These are phyloP conservation scores for Nemopilema nomurai DNA, from an alignment of 30 jellyfish, hydroid and myxozoan species.

Conservation along the genomic window DNA sequence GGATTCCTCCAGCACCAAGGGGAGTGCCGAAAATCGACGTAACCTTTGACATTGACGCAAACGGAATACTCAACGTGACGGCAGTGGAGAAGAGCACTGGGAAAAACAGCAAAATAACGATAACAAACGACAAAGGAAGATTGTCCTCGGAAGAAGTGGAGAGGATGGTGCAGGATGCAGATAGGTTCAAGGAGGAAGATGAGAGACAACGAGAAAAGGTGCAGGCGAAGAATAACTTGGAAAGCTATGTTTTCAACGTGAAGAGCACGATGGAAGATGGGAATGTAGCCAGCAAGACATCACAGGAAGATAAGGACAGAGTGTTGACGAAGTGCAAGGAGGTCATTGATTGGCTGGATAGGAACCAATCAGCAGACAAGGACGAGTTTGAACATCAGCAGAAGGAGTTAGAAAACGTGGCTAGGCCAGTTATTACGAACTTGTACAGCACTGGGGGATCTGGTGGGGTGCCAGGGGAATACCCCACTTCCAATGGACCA, in stretches of 20 bases:
- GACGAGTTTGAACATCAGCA: slow-evolving; percentile 69
- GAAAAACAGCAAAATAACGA: slow-evolving; percentile 71
- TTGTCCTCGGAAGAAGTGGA: slow-evolving; percentile 85
- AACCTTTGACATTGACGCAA: slow-evolving; percentile 92
- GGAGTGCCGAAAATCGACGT: slow-evolving; percentile 97
- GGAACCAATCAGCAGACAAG: slow-evolving; percentile 70
- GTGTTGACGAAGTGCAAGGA: slow-evolving; percentile 59
- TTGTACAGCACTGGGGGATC: slow-evolving; percentile 36
- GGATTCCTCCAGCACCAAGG: slow-evolving; percentile 96
- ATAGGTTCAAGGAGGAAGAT: slow-evolving; percentile 83
- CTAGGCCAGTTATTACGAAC: slow-evolving; percentile 70
- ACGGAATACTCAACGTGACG: slow-evolving; percentile 89
- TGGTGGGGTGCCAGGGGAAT: background rate
- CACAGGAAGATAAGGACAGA: slow-evolving; percentile 43
- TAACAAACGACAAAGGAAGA: slow-evolving; percentile 87
- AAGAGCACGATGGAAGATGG: slow-evolving; percentile 64
- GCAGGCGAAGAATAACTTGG: slow-evolving; percentile 82
- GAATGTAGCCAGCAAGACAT: slow-evolving; percentile 32
- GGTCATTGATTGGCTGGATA: slow-evolving; percentile 68
- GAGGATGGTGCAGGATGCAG: slow-evolving; percentile 92
- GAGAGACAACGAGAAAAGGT: slow-evolving; percentile 74
- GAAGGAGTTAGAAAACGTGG: slow-evolving; percentile 60
- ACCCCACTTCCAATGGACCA: slow-evolving; percentile 61
- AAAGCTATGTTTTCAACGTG: slow-evolving; percentile 67
- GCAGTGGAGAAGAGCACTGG: slow-evolving; percentile 92